These are phyloP conservation scores for Prochilodus magdalenae DNA, from an alignment of 2,113 vertebrate species.

Conservation along the genomic window DNA sequence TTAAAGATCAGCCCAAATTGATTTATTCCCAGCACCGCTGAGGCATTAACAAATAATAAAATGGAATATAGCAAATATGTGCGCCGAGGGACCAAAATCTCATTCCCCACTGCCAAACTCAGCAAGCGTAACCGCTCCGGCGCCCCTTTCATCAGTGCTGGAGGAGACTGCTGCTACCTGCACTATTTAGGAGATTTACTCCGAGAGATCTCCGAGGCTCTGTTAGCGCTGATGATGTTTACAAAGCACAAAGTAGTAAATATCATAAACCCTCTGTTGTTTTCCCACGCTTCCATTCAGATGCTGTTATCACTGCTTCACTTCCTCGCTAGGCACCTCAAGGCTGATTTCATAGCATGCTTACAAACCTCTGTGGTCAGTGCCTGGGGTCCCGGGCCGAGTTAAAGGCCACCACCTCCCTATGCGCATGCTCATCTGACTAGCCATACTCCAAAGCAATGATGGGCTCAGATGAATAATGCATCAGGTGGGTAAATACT, in stretches of 20 bases:
- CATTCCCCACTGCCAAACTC: constrained; percentile 34
- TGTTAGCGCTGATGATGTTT: constrained; percentile 32
- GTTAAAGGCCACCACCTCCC: background rate
- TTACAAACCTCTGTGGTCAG: background rate
- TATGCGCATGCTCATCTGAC: background rate
- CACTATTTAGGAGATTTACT: constrained; percentile 13
- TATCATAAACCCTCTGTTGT: background rate
- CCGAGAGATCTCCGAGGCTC: constrained; percentile 31
- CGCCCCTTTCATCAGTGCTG: constrained; percentile 25
- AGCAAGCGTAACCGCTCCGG: background rate
- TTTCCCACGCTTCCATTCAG: background rate
- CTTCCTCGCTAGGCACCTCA: background rate
- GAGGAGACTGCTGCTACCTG: constrained; percentile 12
- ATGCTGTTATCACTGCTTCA: background rate
- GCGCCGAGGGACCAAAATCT: constrained; percentile 46
- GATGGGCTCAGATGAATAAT: background rate
- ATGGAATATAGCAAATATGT: constrained; percentile 57
- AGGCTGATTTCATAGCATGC: background rate
- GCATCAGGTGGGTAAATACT: background rate
- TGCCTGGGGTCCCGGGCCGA: background rate
- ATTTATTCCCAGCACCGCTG: constrained; percentile 61
- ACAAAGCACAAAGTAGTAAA: constrained; percentile 23
- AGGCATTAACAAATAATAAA: constrained; percentile 60
- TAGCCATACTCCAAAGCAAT: background rate
- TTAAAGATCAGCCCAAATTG: constrained; percentile 68